A percentile compares a stretch with the other conserved stretches of the same genome.
phyloP scores from a whole-genome alignment of 2,888 invertebrate species.

The Sphaerolaimus hirsutus region DNA sequence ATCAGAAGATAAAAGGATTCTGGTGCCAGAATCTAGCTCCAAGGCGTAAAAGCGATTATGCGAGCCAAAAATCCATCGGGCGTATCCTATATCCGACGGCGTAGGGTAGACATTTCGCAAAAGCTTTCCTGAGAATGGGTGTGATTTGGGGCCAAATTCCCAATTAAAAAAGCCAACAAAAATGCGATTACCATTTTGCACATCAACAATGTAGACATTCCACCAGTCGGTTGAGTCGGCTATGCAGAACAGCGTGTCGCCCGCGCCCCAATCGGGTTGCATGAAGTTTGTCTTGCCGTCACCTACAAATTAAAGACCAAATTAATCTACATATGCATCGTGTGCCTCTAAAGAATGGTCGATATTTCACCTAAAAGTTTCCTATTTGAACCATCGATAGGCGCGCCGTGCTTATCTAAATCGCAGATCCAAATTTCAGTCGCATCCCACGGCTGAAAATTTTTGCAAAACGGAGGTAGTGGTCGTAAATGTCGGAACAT shows the following conservation, averaged over 20 bases:
- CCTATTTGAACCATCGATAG: not conserved
- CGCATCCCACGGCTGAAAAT: conserved; percentile 29
- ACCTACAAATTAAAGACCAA: too few relatives aligned
- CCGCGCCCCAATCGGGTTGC: conserved; percentile 24
- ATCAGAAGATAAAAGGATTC: too few relatives aligned
- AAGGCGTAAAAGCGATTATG: conserved; percentile 14
- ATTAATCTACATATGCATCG: too few relatives aligned
- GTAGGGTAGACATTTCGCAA: conserved; percentile 10
- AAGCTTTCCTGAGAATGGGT: too few relatives aligned
- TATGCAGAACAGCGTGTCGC: conserved; percentile 23
- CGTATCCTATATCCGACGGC: conserved; percentile 20
- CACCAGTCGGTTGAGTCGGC: conserved; percentile 27
- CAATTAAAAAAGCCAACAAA: too few relatives aligned
- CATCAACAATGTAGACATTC: conserved; percentile 26
- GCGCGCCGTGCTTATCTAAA: conserved; percentile 13
- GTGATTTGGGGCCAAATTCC: too few relatives aligned
- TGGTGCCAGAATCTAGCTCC: too few relatives aligned
- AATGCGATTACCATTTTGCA: too few relatives aligned
- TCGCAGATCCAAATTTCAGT: conserved; percentile 26
- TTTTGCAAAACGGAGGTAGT: not conserved
- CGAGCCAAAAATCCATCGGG: conserved; percentile 24
- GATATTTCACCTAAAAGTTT: too few relatives aligned
- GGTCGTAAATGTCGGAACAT: not conserved
- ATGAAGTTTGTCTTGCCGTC: conserved; percentile 19
- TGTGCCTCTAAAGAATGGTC: too few relatives aligned